Conservation (phyloP, 2,888 invertebrate species). For the Zygothrica quintamaculata region DNA sequence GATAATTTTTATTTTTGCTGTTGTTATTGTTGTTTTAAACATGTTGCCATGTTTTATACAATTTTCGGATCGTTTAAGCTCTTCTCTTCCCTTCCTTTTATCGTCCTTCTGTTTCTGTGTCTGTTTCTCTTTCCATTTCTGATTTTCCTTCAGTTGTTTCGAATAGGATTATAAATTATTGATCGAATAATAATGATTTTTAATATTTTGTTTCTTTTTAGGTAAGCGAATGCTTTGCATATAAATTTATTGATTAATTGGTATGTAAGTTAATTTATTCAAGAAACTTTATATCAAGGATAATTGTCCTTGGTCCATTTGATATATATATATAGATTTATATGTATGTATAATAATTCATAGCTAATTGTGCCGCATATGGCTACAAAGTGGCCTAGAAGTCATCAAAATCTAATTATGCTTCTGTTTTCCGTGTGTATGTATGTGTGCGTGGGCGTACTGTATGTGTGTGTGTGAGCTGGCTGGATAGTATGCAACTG, state of each 20-base stretch:
- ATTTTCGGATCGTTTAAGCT: too few species aligned
- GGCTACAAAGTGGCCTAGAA: constrained; percentile 11
- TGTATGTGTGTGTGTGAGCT: constrained; percentile 16
- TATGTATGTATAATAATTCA: neutral
- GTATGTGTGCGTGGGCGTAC: neutral
- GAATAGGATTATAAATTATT: neutral
- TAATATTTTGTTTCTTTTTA: constrained; percentile 44
- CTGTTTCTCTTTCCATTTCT: constrained; percentile 9
- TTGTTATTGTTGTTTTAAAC: constrained; percentile 6
- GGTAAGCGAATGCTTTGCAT: constrained; percentile 47
- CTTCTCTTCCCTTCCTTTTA: too few species aligned
- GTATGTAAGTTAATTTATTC: constrained; percentile 17
- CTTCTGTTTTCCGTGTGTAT: neutral
- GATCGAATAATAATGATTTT: neutral
- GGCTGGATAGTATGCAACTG: constrained; percentile 62
- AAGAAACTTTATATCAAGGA: neutral
- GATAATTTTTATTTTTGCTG: constrained; percentile 7
- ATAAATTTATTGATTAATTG: neutral
- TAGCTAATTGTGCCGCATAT: constrained; percentile 2
- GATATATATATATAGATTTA: too few species aligned
- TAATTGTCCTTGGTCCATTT: constrained; percentile 1
- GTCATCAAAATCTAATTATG: constrained; percentile 37
- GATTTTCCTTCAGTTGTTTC: constrained; percentile 8
- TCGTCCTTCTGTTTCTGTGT: too few species aligned
- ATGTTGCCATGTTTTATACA: too few species aligned